Evolutionary conservation across 1,140 invertebrate genomes (phyloP).

Genomic region (Heliconius melpomene): DNA sequence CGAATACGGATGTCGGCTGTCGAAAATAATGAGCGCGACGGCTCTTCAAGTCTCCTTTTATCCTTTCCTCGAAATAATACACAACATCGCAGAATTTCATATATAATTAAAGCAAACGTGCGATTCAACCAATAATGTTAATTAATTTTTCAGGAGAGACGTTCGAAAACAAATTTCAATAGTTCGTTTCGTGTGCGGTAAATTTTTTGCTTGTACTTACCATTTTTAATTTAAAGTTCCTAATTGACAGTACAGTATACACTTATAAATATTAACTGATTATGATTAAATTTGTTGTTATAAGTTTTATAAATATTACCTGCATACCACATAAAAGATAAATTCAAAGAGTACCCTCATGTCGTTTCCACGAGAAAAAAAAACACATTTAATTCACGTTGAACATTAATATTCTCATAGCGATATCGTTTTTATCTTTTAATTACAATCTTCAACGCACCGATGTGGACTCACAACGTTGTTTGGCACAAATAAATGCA

Average conservation of each 20-base stretch:
- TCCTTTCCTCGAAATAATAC: conserved; percentile 7
- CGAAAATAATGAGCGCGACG: conserved; percentile 27
- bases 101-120: neutral
- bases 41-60: conserved; percentile 13
- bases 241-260: no score
- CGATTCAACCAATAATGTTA: neutral
- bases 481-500: conserved; percentile 41
- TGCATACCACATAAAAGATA: no score
- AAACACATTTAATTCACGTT: neutral
- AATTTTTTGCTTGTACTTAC: neutral
- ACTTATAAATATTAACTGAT: no score
- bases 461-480: neutral
- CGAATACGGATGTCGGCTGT: neutral
- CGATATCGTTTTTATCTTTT: neutral
- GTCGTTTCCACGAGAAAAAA: no score
- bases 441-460: neutral
- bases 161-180: neutral
- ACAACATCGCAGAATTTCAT: neutral
- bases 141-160: neutral
- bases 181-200: neutral
- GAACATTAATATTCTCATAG: neutral
- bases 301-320: no score
- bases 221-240: no score
- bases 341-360: no score
- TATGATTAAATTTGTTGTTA: no score